These are phyloP conservation scores for Lordiphosa clarofinis DNA, from an alignment of 1,140 invertebrate genomes.

Conservation along the genomic window DNA sequence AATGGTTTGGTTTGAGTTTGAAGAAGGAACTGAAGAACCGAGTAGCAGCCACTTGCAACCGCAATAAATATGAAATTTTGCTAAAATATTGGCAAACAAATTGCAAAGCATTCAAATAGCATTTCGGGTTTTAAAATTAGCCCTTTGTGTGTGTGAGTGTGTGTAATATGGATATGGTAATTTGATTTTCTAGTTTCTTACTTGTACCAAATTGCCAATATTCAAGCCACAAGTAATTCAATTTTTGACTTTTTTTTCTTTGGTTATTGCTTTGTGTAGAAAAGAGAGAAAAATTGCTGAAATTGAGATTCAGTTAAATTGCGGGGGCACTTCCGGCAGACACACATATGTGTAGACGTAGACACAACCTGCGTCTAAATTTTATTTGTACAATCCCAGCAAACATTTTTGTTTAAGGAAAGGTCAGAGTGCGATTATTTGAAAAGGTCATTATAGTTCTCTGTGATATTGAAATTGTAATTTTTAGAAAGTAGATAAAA, in stretches of 20 bases:
- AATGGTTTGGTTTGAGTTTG: no score
- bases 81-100: slow-evolving; percentile 26
- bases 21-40: not conserved
- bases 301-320: slow-evolving; percentile 2
- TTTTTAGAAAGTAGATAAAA: no score
- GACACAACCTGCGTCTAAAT: slow-evolving; percentile 10
- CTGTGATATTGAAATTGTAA: no score
- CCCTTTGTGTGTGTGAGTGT: not conserved
- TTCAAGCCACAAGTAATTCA: slow-evolving; percentile 19
- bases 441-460: no score
- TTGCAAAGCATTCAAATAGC: slow-evolving; percentile 11
- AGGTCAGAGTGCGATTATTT: no score
- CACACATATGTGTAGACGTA: not conserved
- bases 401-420: no score
- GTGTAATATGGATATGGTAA: slow-evolving; percentile 18
- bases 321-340: slow-evolving; percentile 9
- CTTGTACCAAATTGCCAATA: slow-evolving; percentile 18
- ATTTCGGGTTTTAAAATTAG: slow-evolving; percentile 13
- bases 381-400: slow-evolving; percentile 16
- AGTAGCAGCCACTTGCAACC: slow-evolving; percentile 15
- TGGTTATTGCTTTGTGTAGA: not conserved
- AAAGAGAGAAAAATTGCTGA: slow-evolving; percentile 13
- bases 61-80: slow-evolving; percentile 62
- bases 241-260: slow-evolving; percentile 5
- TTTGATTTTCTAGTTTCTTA: slow-evolving; percentile 20